These are phyloP conservation scores for Leptinotarsa rubiginosa DNA, from an alignment of 2,888 invertebrate species.

Conservation along the genomic window DNA sequence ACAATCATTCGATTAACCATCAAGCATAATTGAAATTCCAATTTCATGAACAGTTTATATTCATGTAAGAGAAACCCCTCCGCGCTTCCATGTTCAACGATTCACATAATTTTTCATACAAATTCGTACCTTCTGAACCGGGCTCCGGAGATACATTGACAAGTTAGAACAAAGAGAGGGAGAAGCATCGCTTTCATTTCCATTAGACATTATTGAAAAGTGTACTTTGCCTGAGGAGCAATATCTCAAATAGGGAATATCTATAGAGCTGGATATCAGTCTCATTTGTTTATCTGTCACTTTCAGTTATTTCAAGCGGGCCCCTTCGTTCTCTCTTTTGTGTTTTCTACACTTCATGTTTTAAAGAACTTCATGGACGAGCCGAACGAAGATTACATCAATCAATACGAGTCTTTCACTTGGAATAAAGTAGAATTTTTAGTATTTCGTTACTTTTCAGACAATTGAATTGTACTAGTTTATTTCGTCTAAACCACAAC, in stretches of 20 bases:
- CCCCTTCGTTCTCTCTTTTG: constrained; percentile 32
- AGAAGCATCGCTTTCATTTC: constrained; percentile 55
- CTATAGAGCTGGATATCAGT: constrained; percentile 63
- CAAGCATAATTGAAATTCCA: not conserved
- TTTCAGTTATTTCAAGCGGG: constrained; percentile 59
- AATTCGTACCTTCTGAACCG: constrained; percentile 15
- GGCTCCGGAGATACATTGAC: constrained; percentile 38
- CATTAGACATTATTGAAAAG: constrained; percentile 67
- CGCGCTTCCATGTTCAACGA: not conserved
- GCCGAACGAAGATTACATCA: constrained; percentile 31
- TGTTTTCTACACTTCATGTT: constrained; percentile 30
- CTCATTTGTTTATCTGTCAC: constrained; percentile 67
- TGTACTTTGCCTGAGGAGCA: constrained; percentile 59
- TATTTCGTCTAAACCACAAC: too few species aligned
- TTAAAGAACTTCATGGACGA: constrained; percentile 29
- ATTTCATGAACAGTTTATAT: not conserved
- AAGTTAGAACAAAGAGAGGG: constrained; percentile 44
- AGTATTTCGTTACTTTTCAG: not conserved
- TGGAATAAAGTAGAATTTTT: not conserved
- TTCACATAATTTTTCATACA: constrained; percentile 23
- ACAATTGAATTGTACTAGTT: too few species aligned
- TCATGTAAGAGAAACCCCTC: constrained; percentile 2
- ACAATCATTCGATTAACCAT: not conserved
- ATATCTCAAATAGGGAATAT: constrained; percentile 65
- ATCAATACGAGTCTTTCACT: constrained; percentile 29